phyloP scores from a whole-genome alignment of 2,888 invertebrate genomes.

The Polydrusus cervinus region DNA sequence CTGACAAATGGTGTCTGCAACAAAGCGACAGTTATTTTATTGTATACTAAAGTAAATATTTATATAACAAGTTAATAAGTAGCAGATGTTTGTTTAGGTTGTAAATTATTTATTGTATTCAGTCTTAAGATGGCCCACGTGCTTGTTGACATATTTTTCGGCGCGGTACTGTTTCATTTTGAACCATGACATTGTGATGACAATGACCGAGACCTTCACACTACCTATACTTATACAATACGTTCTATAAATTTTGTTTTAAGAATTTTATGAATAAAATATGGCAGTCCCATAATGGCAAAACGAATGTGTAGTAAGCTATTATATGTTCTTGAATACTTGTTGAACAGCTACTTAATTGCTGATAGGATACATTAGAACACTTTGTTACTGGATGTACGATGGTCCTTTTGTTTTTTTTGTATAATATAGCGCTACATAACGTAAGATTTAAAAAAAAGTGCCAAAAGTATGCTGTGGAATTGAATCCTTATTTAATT shows the following conservation, averaged over 20 bases:
- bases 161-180: slow-evolving; percentile 13
- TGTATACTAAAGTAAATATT: slow-evolving; percentile 46
- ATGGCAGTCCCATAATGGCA: too few relatives aligned
- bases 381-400: too few relatives aligned
- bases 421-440: too few relatives aligned
- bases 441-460: too few relatives aligned
- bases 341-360: too few relatives aligned
- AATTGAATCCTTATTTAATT: too few relatives aligned
- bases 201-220: slow-evolving; percentile 1
- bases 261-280: neutral
- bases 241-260: neutral
- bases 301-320: too few relatives aligned
- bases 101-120: slow-evolving; percentile 26
- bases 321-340: too few relatives aligned
- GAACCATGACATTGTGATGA: slow-evolving; percentile 3
- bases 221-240: neutral
- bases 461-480: too few relatives aligned
- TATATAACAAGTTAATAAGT: slow-evolving; percentile 39
- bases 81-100: slow-evolving; percentile 42
- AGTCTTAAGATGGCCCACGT: slow-evolving; percentile 17
- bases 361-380: too few relatives aligned
- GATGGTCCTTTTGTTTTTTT: too few relatives aligned
- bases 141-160: slow-evolving; percentile 19
- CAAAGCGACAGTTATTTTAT: slow-evolving; percentile 30
- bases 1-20: slow-evolving; percentile 17